These are phyloP conservation scores for Galendromus occidentalis DNA, from an alignment of 1,140 invertebrate genomes.

Conservation along the genomic window DNA sequence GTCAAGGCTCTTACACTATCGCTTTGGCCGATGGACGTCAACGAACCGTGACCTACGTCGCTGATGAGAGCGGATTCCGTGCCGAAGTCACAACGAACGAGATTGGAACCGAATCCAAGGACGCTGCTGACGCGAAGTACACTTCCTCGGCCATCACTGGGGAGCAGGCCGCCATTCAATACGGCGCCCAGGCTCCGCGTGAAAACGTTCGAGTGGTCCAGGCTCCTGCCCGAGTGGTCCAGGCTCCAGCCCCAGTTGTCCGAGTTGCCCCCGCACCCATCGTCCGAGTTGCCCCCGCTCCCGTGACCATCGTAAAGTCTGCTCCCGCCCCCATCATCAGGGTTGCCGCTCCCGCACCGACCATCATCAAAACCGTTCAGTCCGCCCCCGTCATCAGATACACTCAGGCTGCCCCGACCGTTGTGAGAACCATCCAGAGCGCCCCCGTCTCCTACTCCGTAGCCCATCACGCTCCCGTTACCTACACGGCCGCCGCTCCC, in stretches of 20 bases:
- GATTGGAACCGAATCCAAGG: slow-evolving; percentile 17
- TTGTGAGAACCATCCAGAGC: background rate
- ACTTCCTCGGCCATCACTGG: slow-evolving; percentile 14
- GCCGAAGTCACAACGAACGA: slow-evolving; percentile 19
- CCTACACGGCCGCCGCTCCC: background rate
- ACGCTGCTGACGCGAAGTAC: slow-evolving; percentile 15
- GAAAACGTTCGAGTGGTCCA: background rate
- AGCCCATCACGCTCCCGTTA: background rate
- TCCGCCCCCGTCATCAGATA: background rate
- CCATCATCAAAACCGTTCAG: background rate
- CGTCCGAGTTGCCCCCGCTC: background rate
- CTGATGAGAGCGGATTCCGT: slow-evolving; percentile 19
- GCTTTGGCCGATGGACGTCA: slow-evolving; percentile 17
- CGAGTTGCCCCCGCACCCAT: background rate
- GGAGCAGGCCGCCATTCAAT: background rate
- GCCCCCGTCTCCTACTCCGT: slow-evolving; percentile 1
- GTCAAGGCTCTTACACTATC: slow-evolving; percentile 19
- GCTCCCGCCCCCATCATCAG: background rate
- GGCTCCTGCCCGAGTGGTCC: background rate
- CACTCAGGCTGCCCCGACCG: background rate
- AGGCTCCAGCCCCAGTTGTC: no score
- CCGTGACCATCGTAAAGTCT: background rate
- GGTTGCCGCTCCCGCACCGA: background rate
- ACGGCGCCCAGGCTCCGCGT: background rate
- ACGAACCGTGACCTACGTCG: slow-evolving; percentile 18